phyloP scores from a whole-genome alignment of 2,113 vertebrate genomes.

The Calyptommatus sinebrachiatus region DNA sequence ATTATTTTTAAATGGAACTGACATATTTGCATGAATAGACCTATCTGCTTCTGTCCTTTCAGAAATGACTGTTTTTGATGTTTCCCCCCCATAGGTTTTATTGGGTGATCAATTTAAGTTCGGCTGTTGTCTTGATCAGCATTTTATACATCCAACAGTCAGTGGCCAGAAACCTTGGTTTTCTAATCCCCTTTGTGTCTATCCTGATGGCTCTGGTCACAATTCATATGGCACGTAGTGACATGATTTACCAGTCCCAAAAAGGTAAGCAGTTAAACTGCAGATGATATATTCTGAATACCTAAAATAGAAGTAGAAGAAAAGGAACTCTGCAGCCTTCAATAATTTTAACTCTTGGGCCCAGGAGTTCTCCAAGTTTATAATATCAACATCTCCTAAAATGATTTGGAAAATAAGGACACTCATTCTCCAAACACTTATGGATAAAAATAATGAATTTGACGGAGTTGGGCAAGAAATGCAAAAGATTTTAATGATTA shows the following conservation, averaged over 20 bases:
- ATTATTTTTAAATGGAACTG: not conserved
- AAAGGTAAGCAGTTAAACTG: conserved; percentile 74
- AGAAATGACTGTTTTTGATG: conserved; percentile 17
- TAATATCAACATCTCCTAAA: too few relatives aligned
- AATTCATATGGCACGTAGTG: conserved; percentile 82
- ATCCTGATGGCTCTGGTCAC: conserved; percentile 80
- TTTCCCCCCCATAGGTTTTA: conserved; percentile 80
- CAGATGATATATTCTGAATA: not conserved
- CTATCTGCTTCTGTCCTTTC: conserved; percentile 2
- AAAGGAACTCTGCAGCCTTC: too few relatives aligned
- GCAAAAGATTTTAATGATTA: too few relatives aligned
- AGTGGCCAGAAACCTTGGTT: conserved; percentile 80
- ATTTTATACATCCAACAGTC: conserved; percentile 90
- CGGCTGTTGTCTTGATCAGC: conserved; percentile 84
- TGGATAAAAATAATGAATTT: too few relatives aligned
- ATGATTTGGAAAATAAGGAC: too few relatives aligned
- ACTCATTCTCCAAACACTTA: too few relatives aligned
- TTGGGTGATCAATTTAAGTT: conserved; percentile 88
- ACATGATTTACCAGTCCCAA: conserved; percentile 84
- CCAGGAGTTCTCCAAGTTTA: too few relatives aligned
- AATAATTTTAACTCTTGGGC: too few relatives aligned
- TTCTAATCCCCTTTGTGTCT: conserved; percentile 88
- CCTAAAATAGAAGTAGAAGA: too few relatives aligned
- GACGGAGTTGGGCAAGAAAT: too few relatives aligned
- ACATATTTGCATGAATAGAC: conserved; percentile 9